Evolutionary conservation across 2,113 vertebrate species (phyloP).

Genomic region (Ondatra zibethicus): DNA sequence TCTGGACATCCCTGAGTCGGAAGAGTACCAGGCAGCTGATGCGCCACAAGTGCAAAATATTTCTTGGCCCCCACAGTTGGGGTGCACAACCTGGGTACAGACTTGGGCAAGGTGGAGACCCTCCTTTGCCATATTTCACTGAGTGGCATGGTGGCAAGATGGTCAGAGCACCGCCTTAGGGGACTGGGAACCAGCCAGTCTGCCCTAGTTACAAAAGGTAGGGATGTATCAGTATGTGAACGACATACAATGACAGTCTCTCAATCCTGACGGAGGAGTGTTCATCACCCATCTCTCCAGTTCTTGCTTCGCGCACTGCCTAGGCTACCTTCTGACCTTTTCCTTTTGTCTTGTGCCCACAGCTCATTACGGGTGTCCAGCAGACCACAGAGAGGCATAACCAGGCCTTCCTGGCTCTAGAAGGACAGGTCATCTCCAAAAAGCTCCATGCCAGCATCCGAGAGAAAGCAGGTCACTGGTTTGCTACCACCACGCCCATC

Average conservation of each 20-base stretch:
- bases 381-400: slow-evolving; percentile 97
- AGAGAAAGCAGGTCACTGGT: slow-evolving; percentile 98
- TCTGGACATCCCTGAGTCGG: neutral
- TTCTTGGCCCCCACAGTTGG: neutral
- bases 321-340: neutral
- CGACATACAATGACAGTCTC: too few relatives aligned
- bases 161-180: neutral
- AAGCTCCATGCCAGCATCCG: slow-evolving; percentile 89
- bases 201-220: neutral
- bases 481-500: slow-evolving; percentile 95
- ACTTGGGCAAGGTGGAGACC: neutral
- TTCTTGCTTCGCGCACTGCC: neutral
- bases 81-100: fast-evolving
- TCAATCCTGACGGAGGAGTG: fast-evolving
- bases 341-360: slow-evolving; percentile 73
- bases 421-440: slow-evolving; percentile 96
- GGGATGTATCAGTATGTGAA: fast-evolving
- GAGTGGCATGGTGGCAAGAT: neutral
- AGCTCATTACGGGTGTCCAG: slow-evolving; percentile 98
- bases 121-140: neutral
- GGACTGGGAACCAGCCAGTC: neutral
- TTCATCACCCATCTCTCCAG: neutral
- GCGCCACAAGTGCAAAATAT: fast-evolving
- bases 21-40: neutral
- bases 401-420: slow-evolving; percentile 98